phyloP scores from a whole-genome alignment of 2,113 vertebrate species.

The Dromas ardeola region DNA sequence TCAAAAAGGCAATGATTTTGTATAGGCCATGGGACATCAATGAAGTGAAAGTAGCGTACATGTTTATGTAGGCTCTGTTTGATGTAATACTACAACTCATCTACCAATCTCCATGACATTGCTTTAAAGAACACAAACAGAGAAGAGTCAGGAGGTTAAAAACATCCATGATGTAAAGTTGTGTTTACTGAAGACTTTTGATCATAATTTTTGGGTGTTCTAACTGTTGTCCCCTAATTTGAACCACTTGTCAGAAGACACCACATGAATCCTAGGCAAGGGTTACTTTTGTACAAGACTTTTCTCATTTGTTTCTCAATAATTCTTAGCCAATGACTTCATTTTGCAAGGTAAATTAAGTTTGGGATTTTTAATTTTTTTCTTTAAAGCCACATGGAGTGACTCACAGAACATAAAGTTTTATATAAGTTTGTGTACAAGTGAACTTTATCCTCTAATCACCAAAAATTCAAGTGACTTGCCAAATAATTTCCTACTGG shows the following conservation, averaged over 20 bases:
- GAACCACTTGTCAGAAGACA: neutral
- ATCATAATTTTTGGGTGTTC: neutral
- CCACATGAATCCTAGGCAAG: neutral
- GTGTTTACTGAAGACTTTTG: constrained; percentile 12
- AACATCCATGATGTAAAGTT: constrained; percentile 2
- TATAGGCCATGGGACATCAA: neutral
- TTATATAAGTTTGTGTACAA: neutral
- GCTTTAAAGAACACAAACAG: constrained; percentile 44
- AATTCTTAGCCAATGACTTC: neutral
- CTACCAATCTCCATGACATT: neutral
- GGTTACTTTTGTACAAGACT: neutral
- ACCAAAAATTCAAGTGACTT: neutral
- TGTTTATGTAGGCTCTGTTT: constrained; percentile 6
- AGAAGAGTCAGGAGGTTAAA: constrained; percentile 25
- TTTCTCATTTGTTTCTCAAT: neutral
- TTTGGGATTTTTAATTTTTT: neutral
- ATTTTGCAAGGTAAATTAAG: neutral
- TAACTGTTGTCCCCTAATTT: neutral
- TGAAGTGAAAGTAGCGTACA: neutral
- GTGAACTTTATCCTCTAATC: neutral
- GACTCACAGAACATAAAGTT: neutral
- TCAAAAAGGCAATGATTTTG: neutral
- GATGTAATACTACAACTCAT: constrained; percentile 50
- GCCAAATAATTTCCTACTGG: neutral
- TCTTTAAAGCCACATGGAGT: neutral